Evolutionary conservation across 1,140 invertebrate genomes (phyloP).

Genomic region (Leguminivora glycinivorella): DNA sequence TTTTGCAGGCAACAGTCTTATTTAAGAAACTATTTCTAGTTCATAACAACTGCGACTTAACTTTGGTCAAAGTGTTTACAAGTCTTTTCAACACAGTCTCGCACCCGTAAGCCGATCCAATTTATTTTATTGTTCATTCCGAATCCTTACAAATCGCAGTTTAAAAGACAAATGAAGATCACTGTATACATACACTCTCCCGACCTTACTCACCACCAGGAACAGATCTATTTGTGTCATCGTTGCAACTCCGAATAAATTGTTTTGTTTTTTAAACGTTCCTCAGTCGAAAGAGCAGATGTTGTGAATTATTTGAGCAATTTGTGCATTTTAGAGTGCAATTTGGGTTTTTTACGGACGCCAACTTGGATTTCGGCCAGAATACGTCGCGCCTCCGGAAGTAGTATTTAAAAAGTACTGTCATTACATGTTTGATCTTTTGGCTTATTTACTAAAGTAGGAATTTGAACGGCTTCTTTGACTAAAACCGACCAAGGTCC

Average conservation of each 20-base stretch:
- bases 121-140: too few species aligned
- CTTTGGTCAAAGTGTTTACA: too few species aligned
- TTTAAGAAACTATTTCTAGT: too few species aligned
- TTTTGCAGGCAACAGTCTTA: too few species aligned
- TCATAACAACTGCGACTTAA: too few species aligned
- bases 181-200: neutral
- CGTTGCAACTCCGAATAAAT: neutral
- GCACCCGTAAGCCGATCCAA: too few species aligned
- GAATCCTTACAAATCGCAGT: neutral
- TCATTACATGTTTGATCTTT: neutral
- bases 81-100: too few species aligned
- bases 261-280: conserved; percentile 10
- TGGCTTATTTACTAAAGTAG: neutral
- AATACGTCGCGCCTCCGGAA: conserved; percentile 49
- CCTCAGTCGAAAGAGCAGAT: neutral
- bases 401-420: conserved; percentile 11
- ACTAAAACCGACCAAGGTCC: neutral
- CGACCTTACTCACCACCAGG: neutral
- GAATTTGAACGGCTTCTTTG: neutral
- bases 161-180: neutral
- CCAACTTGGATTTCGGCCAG: conserved; percentile 61
- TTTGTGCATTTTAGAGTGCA: conserved; percentile 56
- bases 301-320: conserved; percentile 44
- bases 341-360: conserved; percentile 50
- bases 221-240: neutral